Conservation (phyloP, 2,797 vertebrate species). For the Alosa sapidissima region DNA sequence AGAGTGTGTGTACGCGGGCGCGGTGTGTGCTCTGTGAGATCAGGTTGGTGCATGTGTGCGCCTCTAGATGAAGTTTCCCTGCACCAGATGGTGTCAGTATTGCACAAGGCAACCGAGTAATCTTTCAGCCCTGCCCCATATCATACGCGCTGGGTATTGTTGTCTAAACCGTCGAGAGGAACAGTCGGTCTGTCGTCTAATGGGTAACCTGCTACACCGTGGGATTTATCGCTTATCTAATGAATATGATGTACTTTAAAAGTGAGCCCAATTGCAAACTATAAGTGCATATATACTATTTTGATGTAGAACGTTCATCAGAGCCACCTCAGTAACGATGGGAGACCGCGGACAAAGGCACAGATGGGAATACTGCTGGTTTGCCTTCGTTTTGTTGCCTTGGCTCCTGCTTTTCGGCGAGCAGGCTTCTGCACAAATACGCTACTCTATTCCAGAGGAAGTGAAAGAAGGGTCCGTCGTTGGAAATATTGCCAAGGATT, state of each 20-base stretch:
- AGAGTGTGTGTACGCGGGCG: too few relatives aligned
- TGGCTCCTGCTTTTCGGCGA: too few relatives aligned
- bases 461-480: conserved; percentile 68
- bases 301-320: too few relatives aligned
- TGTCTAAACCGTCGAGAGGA: background rate
- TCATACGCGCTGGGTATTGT: background rate
- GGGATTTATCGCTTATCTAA: too few relatives aligned
- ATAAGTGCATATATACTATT: too few relatives aligned
- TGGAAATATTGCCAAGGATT: conserved; percentile 77
- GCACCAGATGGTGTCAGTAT: conserved; percentile 59
- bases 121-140: conserved; percentile 39
- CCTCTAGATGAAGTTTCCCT: background rate
- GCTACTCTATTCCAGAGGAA: conserved; percentile 74
- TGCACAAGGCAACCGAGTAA: conserved; percentile 25
- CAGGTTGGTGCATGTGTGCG: too few relatives aligned
- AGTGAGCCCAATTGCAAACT: too few relatives aligned
- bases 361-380: too few relatives aligned
- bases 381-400: conserved; percentile 32
- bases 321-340: too few relatives aligned
- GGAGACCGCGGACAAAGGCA: too few relatives aligned
- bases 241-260: too few relatives aligned
- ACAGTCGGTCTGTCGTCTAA: background rate
- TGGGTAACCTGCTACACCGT: background rate
- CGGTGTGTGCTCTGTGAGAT: background rate
- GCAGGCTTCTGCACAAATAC: conserved; percentile 62